Evolutionary conservation across 92 coral and sea anemone genomes (phyloP).

Genomic region (Chrysogorgia sp.): DNA sequence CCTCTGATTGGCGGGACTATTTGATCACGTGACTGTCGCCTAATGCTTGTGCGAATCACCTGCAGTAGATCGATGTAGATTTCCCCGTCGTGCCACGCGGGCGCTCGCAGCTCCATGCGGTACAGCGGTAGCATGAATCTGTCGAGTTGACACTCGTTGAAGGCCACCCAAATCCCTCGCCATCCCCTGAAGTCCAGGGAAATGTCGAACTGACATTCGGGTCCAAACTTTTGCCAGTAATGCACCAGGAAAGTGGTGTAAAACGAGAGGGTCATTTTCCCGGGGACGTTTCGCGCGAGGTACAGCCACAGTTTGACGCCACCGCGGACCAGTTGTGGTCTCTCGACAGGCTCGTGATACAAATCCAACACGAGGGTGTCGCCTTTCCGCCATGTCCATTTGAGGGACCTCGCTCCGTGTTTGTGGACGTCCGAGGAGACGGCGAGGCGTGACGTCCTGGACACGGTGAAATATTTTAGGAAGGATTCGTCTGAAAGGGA

Average conservation of each 20-base stretch:
- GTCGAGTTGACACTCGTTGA: slow-evolving; percentile 33
- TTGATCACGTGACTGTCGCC: slow-evolving; percentile 59
- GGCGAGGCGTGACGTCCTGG: slow-evolving; percentile 13
- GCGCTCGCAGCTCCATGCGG: slow-evolving; percentile 34
- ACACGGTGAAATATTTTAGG: slow-evolving; percentile 1
- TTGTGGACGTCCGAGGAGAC: slow-evolving; percentile 40
- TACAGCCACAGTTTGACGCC: slow-evolving; percentile 70
- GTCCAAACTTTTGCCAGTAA: background rate
- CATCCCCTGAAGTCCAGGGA: slow-evolving; percentile 56
- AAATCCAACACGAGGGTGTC: slow-evolving; percentile 21
- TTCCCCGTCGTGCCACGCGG: slow-evolving; percentile 25
- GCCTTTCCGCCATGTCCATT: slow-evolving; percentile 33
- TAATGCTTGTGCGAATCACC: slow-evolving; percentile 17
- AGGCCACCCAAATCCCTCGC: slow-evolving; percentile 62
- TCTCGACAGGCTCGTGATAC: slow-evolving; percentile 22
- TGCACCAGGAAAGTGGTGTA: background rate
- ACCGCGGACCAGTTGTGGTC: slow-evolving; percentile 21
- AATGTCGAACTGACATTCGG: slow-evolving; percentile 26
- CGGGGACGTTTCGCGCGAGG: slow-evolving; percentile 24
- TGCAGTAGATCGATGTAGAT: slow-evolving; percentile 57
- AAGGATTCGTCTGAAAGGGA: slow-evolving; percentile 33
- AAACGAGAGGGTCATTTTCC: slow-evolving; percentile 30
- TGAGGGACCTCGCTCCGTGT: slow-evolving; percentile 26
- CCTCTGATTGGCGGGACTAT: slow-evolving; percentile 63
- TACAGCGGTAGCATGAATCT: slow-evolving; percentile 3